Base-by-base conservation (phyloP, 1,140 invertebrate genomes). In the Drosophila biarmipes region DNA sequence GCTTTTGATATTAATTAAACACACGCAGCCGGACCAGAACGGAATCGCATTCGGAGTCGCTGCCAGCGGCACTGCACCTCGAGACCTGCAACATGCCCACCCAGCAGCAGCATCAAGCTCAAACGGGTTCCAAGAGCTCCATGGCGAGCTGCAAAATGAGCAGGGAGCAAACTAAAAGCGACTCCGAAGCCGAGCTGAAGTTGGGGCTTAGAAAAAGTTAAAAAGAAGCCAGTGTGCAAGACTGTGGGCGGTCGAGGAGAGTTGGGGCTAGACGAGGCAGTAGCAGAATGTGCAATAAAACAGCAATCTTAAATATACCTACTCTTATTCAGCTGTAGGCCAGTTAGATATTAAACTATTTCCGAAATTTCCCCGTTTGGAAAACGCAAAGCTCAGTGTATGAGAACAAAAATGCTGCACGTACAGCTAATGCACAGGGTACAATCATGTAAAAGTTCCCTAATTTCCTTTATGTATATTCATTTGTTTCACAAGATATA, bases 1-100 rank as follows among this genome's bases (percentile, higher is more conserved):
- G 59, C 71, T 73, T 73, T 85, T 68, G 73, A 85, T 85, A 86
- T 86, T 85, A 85, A 85, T 87, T 85, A 85, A 85, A 86, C 81
- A 68, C 80, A 85, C 82, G 81, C 80, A 80, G 73, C 42, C 42
- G 63, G 51, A 29, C 73, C 46, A 57, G 43, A 49, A 31, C 31
- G 15, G 6, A 59, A 37, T 74, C 46, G 31, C 35, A 56, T 31
- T 75, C 45, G n/a, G 43, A 62, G 34, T 27, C 43, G n/a, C 21
- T 34, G 74, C 59, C 63, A 55, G 52, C 48, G 66, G 63, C 75
- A 64, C 67, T 49, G 42, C 42, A 45, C 11, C 42, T 42, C 15
- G 62, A 69, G 64, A 56, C 67, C 67, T 71, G 68, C 68, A 78
- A 57, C 61, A 35, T 82, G 84, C 84, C 78, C 82, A 87, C 74